Evolutionary conservation across 2,888 invertebrate species (phyloP), one percentile per base, ranked within the genome.

Genomic region (Cantharis flavilabris): DNA sequence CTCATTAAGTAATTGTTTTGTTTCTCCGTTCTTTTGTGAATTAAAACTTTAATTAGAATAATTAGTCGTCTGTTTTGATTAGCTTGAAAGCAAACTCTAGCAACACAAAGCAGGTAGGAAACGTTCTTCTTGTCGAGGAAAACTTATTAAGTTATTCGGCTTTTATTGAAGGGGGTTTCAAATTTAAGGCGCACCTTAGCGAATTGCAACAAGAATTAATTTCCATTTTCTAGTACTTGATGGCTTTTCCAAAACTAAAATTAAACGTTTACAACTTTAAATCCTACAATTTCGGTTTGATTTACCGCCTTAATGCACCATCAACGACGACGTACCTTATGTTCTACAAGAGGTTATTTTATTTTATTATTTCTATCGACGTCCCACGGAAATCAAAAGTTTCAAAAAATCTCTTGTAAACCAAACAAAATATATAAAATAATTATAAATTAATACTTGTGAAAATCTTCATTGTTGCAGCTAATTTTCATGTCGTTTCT

Each of bases 21-120:
- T 80, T 80, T 78, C 76, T 78, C 76, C 79, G 75, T 80, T 81
- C 79, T 80, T 77, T 80, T 80, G 78, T 80, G 79, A 67, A 82
- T 81, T 78, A 82, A 79, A 79, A 76, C 78, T 80, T 81, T 82
- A 82, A 82, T 82, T 82, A 82, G 81, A 80, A 81, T 82, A 82
- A 82, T 82, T 81, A 81, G 80, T 78, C 79, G 80, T 79, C 80
- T 81, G 81, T 81, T 82, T 81, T 81, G 80, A 82, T 82, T 82
- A 82, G 80, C 81, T 76, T 76, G 74, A 78, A 79, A 78, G 77
- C 72, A 75, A 75, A 67, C 75, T 77, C 73, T 77, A 75, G 73
- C 69, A 76, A 79, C 79, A 76, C 76, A 79, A 75, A 76, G 79
- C 76, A 79, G 75, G 77, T 77, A 74, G 73, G 75, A 71, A 72